Percentiles rank a stretch among this genome's conserved stretches.
Evolutionary conservation across 2,113 vertebrate species (phyloP).

Genomic region (Herpetotheres cachinnans): DNA sequence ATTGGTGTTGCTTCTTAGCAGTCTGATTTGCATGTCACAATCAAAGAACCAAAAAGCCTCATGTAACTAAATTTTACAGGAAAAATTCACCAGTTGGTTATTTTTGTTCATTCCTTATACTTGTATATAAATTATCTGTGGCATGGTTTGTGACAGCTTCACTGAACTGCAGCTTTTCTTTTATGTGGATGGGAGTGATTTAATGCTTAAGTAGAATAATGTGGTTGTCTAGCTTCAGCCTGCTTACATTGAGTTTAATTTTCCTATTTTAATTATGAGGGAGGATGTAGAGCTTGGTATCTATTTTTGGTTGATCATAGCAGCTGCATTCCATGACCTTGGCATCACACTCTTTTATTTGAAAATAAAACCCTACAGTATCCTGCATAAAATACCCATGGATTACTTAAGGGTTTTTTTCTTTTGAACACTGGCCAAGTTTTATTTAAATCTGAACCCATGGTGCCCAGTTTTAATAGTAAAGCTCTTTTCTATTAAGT

Average conservation of each 20-base stretch:
- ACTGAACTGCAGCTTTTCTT: not conserved
- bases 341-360: conserved; percentile 14
- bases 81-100: not conserved
- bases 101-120: not conserved
- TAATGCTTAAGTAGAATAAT: not conserved
- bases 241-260: conserved; percentile 13
- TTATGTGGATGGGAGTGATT: not conserved
- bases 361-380: not conserved
- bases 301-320: conserved; percentile 48
- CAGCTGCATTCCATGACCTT: conserved; percentile 48
- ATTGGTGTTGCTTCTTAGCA: not conserved
- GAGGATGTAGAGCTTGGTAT: conserved; percentile 32
- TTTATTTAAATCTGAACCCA: not conserved
- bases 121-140: not conserved
- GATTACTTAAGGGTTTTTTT: conserved; percentile 14
- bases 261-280: conserved; percentile 38
- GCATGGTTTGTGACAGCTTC: not conserved
- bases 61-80: not conserved
- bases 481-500: not conserved
- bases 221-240: not conserved
- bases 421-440: not conserved
- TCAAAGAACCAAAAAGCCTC: rapidly evolving
- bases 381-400: not conserved
- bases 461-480: not conserved
- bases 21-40: not conserved